phyloP scores from a whole-genome alignment of 2,797 vertebrate genomes.

The Spondyliosoma cantharus region DNA sequence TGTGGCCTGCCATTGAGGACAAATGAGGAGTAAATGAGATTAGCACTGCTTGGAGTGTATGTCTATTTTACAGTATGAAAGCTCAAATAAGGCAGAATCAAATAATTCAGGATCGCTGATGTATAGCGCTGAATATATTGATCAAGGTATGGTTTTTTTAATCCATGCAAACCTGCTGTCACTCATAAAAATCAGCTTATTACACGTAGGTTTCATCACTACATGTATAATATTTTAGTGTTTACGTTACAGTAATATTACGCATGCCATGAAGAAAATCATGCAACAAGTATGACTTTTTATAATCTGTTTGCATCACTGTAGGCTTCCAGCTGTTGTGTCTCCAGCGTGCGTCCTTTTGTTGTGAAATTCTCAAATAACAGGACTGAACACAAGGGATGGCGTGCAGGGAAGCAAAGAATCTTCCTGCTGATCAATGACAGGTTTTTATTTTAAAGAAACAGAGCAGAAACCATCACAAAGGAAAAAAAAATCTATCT shows the following conservation, averaged over 20 bases:
- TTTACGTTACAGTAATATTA: neutral
- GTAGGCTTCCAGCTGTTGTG: neutral
- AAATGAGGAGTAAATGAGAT: constrained; percentile 39
- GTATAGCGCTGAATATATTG: constrained; percentile 8
- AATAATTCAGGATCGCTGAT: constrained; percentile 9
- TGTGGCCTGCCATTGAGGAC: constrained; percentile 1
- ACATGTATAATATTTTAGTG: neutral
- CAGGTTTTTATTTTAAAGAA: constrained; percentile 59
- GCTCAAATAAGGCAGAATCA: constrained; percentile 1
- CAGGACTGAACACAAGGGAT: neutral
- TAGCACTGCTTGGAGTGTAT: constrained; percentile 14
- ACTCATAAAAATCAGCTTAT: neutral
- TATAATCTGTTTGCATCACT: constrained; percentile 2
- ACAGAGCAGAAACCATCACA: constrained; percentile 45
- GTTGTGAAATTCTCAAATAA: constrained; percentile 30
- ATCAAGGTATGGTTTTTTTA: constrained; percentile 2
- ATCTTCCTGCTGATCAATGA: constrained; percentile 38
- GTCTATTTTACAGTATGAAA: constrained; percentile 6
- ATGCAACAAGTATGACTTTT: neutral
- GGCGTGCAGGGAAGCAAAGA: constrained; percentile 21
- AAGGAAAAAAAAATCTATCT: constrained; percentile 14
- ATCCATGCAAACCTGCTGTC: neutral
- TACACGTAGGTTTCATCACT: neutral
- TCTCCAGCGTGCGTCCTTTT: constrained; percentile 3
- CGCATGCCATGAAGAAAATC: neutral